phyloP scores from a whole-genome alignment of 2,888 invertebrate species.

The Autographa pulchrina region DNA sequence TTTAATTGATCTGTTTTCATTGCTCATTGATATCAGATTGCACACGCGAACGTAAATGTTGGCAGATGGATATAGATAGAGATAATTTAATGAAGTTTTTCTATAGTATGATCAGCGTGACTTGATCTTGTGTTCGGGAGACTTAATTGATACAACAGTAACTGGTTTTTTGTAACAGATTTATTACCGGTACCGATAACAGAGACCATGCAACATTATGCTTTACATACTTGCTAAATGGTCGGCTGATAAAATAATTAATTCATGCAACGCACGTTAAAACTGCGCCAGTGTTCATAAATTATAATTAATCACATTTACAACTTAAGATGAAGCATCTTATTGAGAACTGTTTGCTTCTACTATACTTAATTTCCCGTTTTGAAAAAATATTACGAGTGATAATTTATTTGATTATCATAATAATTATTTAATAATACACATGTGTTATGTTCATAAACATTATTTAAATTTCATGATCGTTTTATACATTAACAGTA shows the following conservation, averaged over 20 bases:
- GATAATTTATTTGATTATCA: neutral
- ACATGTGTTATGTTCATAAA: too few species aligned
- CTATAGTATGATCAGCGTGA: constrained; percentile 26
- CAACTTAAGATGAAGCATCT: constrained; percentile 18
- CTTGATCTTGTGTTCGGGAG: constrained; percentile 18
- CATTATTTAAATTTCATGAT: too few species aligned
- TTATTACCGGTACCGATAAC: constrained; percentile 44
- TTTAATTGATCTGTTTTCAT: constrained; percentile 55
- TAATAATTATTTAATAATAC: neutral
- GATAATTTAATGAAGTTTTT: constrained; percentile 50
- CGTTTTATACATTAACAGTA: too few species aligned
- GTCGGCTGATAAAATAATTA: constrained; percentile 29
- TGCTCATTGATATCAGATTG: constrained; percentile 48
- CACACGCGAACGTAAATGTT: constrained; percentile 44
- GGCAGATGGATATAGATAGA: constrained; percentile 36
- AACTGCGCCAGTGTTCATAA: constrained; percentile 21
- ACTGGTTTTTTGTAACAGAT: constrained; percentile 39
- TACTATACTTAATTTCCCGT: constrained; percentile 24
- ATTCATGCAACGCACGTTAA: constrained; percentile 10
- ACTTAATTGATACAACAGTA: constrained; percentile 10
- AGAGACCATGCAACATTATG: constrained; percentile 22
- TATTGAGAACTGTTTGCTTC: constrained; percentile 16
- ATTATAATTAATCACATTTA: constrained; percentile 12
- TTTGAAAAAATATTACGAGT: neutral
- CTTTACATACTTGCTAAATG: constrained; percentile 34